These are phyloP conservation scores for Holotrichia oblita DNA, from an alignment of 1,140 invertebrate genomes.

Conservation along the genomic window DNA sequence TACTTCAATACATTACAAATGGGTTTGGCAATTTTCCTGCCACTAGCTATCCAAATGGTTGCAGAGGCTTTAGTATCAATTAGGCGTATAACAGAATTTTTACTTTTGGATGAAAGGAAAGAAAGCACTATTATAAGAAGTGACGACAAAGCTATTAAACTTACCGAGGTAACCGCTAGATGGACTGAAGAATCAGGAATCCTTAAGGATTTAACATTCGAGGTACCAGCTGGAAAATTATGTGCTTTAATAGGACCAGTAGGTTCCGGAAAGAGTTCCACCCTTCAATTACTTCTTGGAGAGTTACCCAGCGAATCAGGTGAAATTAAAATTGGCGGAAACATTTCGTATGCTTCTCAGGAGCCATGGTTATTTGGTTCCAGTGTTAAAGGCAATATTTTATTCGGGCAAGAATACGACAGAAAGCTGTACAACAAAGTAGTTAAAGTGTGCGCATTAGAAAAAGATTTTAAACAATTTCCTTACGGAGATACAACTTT, in stretches of 20 bases:
- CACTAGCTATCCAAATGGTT: constrained; percentile 68
- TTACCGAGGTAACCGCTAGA: constrained; percentile 64
- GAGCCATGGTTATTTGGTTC: constrained; percentile 81
- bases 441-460: constrained; percentile 73
- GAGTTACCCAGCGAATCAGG: constrained; percentile 75
- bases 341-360: constrained; percentile 77
- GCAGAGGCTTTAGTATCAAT: constrained; percentile 53
- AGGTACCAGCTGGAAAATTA: constrained; percentile 71
- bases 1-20: constrained; percentile 76
- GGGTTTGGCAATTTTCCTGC: constrained; percentile 77
- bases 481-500: constrained; percentile 84
- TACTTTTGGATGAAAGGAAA: constrained; percentile 64
- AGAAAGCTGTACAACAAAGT: constrained; percentile 73
- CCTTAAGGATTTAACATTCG: constrained; percentile 69
- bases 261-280: constrained; percentile 81
- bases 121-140: constrained; percentile 44
- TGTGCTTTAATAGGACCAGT: constrained; percentile 80
- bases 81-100: constrained; percentile 70
- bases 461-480: constrained; percentile 81
- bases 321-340: constrained; percentile 68
- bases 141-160: constrained; percentile 54
- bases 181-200: constrained; percentile 66
- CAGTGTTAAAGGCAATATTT: constrained; percentile 79
- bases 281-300: constrained; percentile 76
- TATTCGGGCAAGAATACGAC: constrained; percentile 79